phyloP scores from a whole-genome alignment of 37 sponge, comb jelly and placozoan species.

The Geodia barretti region DNA sequence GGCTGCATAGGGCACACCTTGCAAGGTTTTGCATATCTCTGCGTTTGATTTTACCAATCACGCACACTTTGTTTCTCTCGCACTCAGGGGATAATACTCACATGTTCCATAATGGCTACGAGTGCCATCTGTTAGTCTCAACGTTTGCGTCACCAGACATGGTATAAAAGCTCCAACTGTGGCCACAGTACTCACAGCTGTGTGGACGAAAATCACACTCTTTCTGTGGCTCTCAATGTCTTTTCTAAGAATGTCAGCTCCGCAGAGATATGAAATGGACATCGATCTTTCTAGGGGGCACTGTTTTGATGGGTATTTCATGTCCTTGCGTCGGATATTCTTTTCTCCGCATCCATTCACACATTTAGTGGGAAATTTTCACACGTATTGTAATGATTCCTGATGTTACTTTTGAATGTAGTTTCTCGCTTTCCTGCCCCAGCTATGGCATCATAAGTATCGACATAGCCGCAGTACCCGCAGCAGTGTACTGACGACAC shows the following conservation, averaged over 20 bases:
- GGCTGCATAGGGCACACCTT: constrained; percentile 3
- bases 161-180: neutral
- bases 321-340: constrained; percentile 4
- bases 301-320: neutral
- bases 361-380: neutral
- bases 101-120: constrained; percentile 1
- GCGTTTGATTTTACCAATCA: neutral
- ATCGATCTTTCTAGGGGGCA: neutral
- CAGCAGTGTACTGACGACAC: constrained; percentile 7
- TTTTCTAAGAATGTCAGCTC: neutral
- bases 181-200: constrained; percentile 12
- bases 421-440: neutral
- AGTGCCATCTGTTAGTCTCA: neutral
- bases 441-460: neutral
- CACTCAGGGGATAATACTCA: constrained; percentile 1
- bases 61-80: constrained; percentile 34
- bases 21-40: neutral
- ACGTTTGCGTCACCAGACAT: neutral
- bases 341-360: constrained; percentile 3
- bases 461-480: constrained; percentile 4
- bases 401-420: neutral
- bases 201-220: constrained; percentile 6
- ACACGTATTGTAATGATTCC: neutral
- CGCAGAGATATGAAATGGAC: no score
- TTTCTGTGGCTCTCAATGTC: neutral